Conservation (phyloP, 2,888 invertebrate species). For the Electrophaes corylata region DNA sequence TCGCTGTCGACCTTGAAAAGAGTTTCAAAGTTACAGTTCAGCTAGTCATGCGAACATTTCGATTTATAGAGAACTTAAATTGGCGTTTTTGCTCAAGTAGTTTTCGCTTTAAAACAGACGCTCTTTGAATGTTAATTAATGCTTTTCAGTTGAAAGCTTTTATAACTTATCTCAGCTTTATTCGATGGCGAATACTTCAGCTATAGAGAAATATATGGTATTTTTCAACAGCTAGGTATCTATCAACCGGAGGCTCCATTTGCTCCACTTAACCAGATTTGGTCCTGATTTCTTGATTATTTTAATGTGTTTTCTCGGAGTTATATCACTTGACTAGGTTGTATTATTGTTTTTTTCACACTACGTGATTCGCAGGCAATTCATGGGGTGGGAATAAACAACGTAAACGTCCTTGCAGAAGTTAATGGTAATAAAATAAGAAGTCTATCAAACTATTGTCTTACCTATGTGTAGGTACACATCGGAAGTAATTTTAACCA, state of each 20-base stretch:
- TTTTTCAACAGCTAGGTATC: slow-evolving; percentile 25
- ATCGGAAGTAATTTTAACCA: too few species aligned
- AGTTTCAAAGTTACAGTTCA: slow-evolving; percentile 19
- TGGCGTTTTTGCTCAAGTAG: slow-evolving; percentile 25
- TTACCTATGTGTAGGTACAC: too few species aligned
- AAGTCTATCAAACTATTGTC: too few species aligned
- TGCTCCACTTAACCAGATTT: slow-evolving; percentile 15
- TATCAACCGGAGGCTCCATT: slow-evolving; percentile 23
- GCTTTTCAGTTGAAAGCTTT: slow-evolving; percentile 37
- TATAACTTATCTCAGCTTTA: slow-evolving; percentile 25
- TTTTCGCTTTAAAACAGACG: slow-evolving; percentile 12
- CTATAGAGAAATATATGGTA: slow-evolving; percentile 11
- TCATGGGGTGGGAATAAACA: too few species aligned
- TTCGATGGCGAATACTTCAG: slow-evolving; percentile 27
- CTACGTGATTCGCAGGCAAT: too few species aligned
- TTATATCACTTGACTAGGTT: too few species aligned
- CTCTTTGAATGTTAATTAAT: slow-evolving; percentile 43
- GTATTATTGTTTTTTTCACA: too few species aligned
- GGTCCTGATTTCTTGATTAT: slow-evolving; percentile 3
- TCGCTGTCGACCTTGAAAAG: slow-evolving; percentile 13
- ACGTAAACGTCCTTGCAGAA: too few species aligned
- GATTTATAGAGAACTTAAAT: slow-evolving; percentile 5
- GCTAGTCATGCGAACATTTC: slow-evolving; percentile 27
- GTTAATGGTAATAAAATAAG: too few species aligned
- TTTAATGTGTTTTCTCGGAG: slow-evolving; percentile 3